These are phyloP conservation scores for Drosophila melanica DNA, from an alignment of 1,140 invertebrate species.

Conservation along the genomic window DNA sequence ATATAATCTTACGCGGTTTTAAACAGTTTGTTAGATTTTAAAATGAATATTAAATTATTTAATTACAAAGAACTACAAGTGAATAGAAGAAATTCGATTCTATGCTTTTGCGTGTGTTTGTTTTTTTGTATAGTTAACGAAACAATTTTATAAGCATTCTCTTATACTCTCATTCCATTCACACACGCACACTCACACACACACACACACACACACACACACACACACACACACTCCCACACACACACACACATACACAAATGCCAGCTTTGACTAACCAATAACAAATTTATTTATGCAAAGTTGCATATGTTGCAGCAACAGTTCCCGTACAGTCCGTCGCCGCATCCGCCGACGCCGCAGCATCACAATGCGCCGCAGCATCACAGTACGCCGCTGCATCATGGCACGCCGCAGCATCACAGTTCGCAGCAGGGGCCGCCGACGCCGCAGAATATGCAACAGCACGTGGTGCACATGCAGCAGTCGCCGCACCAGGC, in stretches of 20 bases:
- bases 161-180: neutral
- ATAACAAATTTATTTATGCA: slow-evolving; percentile 74
- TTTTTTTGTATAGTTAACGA: neutral
- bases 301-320: slow-evolving; percentile 84
- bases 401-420: slow-evolving; percentile 5
- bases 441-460: slow-evolving; percentile 81
- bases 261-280: slow-evolving; percentile 59
- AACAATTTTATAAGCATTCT: neutral
- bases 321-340: slow-evolving; percentile 84
- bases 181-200: neutral
- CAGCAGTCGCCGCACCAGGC: slow-evolving; percentile 67
- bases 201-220: neutral
- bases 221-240: neutral
- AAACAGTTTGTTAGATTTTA: no score
- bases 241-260: slow-evolving; percentile 9
- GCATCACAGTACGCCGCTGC: slow-evolving; percentile 64
- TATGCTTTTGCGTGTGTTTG: neutral
- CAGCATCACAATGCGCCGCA: slow-evolving; percentile 75
- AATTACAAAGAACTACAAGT: no score
- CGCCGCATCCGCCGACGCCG: slow-evolving; percentile 79
- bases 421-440: slow-evolving; percentile 65
- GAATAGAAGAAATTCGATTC: neutral
- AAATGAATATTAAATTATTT: no score
- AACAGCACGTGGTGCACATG: slow-evolving; percentile 83
- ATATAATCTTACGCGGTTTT: no score